Conservation (phyloP, 2,113 vertebrate species). For the Peromyscus leucopus region DNA sequence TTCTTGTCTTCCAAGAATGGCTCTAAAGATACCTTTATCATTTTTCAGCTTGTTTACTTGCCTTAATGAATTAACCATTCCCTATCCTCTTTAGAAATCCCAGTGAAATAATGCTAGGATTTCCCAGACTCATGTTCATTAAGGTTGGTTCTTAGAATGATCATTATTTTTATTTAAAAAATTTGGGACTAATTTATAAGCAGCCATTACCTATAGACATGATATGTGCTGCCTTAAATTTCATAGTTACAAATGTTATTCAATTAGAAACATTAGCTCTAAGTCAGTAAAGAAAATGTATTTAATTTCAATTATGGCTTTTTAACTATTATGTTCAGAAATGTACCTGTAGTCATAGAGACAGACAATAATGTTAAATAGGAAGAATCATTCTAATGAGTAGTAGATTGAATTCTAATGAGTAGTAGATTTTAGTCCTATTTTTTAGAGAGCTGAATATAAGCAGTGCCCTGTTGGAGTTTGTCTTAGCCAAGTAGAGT, state of each 20-base stretch:
- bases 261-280: constrained; percentile 67
- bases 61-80: constrained; percentile 20
- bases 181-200: constrained; percentile 48
- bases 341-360: constrained; percentile 36
- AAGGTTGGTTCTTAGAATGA: neutral
- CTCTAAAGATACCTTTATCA: constrained; percentile 1
- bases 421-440: constrained; percentile 20
- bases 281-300: constrained; percentile 62
- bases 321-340: constrained; percentile 46
- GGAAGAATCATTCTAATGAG: neutral
- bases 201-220: neutral
- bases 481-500: neutral
- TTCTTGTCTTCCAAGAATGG: constrained; percentile 42
- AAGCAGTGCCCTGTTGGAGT: neutral
- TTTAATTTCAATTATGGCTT: constrained; percentile 40
- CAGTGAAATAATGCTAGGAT: neutral
- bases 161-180: constrained; percentile 34
- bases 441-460: neutral
- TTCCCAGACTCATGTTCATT: neutral
- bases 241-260: neutral
- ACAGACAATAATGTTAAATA: neutral
- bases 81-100: neutral
- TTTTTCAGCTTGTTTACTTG: neutral
- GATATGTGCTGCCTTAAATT: constrained; percentile 30
- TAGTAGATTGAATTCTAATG: constrained; percentile 34